Conservation (phyloP, 2,888 invertebrate species). For the Cepaea hortensis region DNA sequence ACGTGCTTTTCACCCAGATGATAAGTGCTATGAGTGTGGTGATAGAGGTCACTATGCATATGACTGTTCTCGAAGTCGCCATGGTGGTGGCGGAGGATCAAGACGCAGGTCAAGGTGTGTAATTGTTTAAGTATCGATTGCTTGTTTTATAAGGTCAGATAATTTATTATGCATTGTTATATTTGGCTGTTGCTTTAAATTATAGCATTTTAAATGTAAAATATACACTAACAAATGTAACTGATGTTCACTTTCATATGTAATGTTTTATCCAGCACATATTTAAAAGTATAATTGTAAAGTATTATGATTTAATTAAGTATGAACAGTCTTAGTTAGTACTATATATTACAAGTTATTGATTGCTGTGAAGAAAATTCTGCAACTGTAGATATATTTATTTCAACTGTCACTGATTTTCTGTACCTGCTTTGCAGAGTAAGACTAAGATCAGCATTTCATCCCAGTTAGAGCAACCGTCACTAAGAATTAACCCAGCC, state of each 20-base stretch:
- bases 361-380: neutral
- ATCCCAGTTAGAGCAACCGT: slow-evolving; percentile 47
- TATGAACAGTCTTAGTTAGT: neutral
- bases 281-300: no score
- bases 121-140: neutral
- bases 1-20: slow-evolving; percentile 89
- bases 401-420: slow-evolving; percentile 43
- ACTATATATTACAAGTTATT: neutral
- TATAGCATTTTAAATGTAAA: neutral
- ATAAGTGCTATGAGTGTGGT: slow-evolving; percentile 95
- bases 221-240: neutral
- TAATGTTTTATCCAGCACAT: neutral
- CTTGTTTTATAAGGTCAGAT: neutral
- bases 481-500: slow-evolving; percentile 48
- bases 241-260: neutral
- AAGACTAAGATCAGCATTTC: slow-evolving; percentile 48
- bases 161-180: neutral
- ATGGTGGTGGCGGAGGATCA: slow-evolving; percentile 9
- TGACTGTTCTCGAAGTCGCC: slow-evolving; percentile 81
- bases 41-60: slow-evolving; percentile 94
- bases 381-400: neutral
- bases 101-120: slow-evolving; percentile 23
- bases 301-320: no score
- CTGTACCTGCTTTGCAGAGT: slow-evolving; percentile 49
- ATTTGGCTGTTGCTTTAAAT: neutral